Base-by-base conservation (phyloP, 2,888 invertebrate species). In the Synergus laeviventris region DNA sequence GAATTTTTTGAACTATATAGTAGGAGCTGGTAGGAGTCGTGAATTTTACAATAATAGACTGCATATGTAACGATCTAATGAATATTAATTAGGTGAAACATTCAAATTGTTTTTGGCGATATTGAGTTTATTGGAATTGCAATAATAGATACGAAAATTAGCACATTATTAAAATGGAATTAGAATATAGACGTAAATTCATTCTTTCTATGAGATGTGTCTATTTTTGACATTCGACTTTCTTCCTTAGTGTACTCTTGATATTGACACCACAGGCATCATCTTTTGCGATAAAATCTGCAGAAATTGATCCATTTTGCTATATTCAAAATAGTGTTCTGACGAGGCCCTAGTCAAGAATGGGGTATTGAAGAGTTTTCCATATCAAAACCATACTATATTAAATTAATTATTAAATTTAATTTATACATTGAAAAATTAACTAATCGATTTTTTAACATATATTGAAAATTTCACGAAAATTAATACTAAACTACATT, bases 251-350 rank as follows among this genome's bases (percentile, higher is more conserved):
- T 16, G 38, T 21, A 39, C 9, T 66, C 24, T 24, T 45, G 66
- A 66, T n/a, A 66, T 66, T 66, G 24, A 9, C 45, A 45, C 45
- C 16, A 62, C 18, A 62, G n/a, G 62, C 39, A 62, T 39, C 18
- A 24, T 42, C 1, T 21, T 59, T 64, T 42, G 8, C 14, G 2
- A 42, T 31, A 45, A 24, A 24, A 42, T 12, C 16, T n/a, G n/a
- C n/a, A n/a, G n/a, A n/a, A n/a, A n/a, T n/a, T n/a, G n/a, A n/a
- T n/a, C n/a, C n/a, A n/a, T n/a, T n/a, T n/a, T n/a, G n/a, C n/a
- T n/a, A n/a, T n/a, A n/a, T n/a, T n/a, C n/a, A n/a, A n/a, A n/a
- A n/a, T n/a, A n/a, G n/a, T n/a, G n/a, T n/a, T n/a, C n/a, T n/a
- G n/a, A n/a, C n/a, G n/a, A n/a, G n/a, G n/a, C n/a, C n/a, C n/a